Evolutionary conservation across 2,888 invertebrate genomes (phyloP), one percentile per base, ranked within the genome.

Genomic region (Copidosoma aretas): DNA sequence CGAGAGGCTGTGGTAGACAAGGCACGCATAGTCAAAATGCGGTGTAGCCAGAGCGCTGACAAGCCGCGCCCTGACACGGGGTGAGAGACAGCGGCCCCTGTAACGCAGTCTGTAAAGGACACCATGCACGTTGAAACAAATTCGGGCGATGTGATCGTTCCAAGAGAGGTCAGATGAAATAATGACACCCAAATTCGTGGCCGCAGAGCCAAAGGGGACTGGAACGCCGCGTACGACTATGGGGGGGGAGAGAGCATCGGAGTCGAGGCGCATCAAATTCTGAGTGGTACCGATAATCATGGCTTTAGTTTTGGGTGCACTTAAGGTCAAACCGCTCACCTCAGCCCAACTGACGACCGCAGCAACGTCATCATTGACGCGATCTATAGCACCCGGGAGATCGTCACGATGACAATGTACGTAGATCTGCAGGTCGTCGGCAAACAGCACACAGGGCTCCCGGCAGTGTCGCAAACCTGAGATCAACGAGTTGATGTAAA

Each of bases 1-100:
- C 3, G 21, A 53, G 4, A 53, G 19, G 5, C 22, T 21, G 5
- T 1, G 25, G 41, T 5, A 60, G 5, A 43, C 60, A 4, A 60
- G 21, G 41, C 60, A 60, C 21, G 60, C 43, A 24, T 60, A 60
- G n/a, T 60, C 60, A 15, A 60, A 60, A 25, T 60, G 60, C 10
- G 60, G 60, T 3, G 12, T 2, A n/a, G 41, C 43, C 10, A 60
- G 60, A 4, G 60, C 49, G 5, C 5, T 58, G 3, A 25, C 58
- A 1, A 58, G 15, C 32, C 15, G 1, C 3, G 14, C 10, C 17
- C 25, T 53, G 12, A 53, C 1, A 3, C 19, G 4, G 4, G 12
- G 2, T 12, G 2, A 53, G 4, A 53, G 12, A 4, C 3, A 53
- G 3, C 21, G 3, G 4, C 53, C 53, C 21, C 19, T 53, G 5